A percentile compares a stretch with the other conserved stretches of the same genome.
phyloP scores from a whole-genome alignment of 2,888 invertebrate genomes.

The Leucophenga maculata region DNA sequence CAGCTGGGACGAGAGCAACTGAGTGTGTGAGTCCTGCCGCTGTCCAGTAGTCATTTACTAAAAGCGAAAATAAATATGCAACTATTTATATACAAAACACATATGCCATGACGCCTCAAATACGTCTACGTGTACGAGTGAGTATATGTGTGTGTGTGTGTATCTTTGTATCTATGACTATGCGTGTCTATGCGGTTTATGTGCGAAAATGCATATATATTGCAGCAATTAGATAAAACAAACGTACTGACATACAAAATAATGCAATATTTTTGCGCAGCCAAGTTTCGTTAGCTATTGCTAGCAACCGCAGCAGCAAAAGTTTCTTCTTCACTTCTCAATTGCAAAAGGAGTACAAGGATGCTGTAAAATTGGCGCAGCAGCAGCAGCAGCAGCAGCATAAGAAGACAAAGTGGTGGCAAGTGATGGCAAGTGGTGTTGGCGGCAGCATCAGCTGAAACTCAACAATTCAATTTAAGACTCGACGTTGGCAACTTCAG shows the following conservation, averaged over 20 bases:
- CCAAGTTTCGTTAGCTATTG: neutral
- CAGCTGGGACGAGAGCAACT: slow-evolving; percentile 53
- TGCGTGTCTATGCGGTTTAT: slow-evolving; percentile 5
- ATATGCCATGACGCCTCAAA: neutral
- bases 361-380: neutral
- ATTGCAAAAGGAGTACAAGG: neutral
- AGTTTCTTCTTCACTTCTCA: slow-evolving; percentile 37
- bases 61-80: slow-evolving; percentile 19
- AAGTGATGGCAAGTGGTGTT: slow-evolving; percentile 15
- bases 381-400: slow-evolving; percentile 48
- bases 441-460: slow-evolving; percentile 41
- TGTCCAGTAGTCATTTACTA: neutral
- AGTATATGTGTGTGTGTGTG: neutral
- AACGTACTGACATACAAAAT: slow-evolving; percentile 46
- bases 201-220: slow-evolving; percentile 20
- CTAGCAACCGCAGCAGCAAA: slow-evolving; percentile 55
- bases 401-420: slow-evolving; percentile 45
- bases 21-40: neutral
- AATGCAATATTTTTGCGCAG: slow-evolving; percentile 18
- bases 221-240: slow-evolving; percentile 63
- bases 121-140: neutral
- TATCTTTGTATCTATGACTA: neutral
- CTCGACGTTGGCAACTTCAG: slow-evolving; percentile 63
- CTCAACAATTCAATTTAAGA: slow-evolving; percentile 64
- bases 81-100: neutral